Base-by-base conservation (phyloP, 2,888 invertebrate species). In the Synergus umbraculus region DNA sequence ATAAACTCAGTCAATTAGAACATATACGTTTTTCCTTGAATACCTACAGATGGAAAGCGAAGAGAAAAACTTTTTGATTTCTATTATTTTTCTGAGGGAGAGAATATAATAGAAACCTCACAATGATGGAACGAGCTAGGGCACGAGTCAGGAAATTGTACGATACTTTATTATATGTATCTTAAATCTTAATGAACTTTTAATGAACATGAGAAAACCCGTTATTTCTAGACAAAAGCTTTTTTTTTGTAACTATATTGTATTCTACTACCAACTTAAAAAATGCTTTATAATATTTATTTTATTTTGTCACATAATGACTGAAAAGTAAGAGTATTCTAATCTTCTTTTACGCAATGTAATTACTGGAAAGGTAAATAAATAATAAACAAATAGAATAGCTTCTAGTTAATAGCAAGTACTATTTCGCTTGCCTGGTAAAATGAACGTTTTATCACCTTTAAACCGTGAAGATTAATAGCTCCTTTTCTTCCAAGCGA, bases 381-480 rank as follows among this genome's bases (percentile, higher is more conserved):
- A 46, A 67, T 46, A 67, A 10, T 49, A n/a, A 69, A 49, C 15
- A 69, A 69, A 69, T 37, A 54, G 8, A 49, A 69, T 69, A 69
- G 15, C 8, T 44, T 10, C 46, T 10, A 18, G n/a, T 67, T 4
- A 37, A 44, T 9, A 60, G 46, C 15, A 49, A 54, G 22, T 49
- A n/a, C 69, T 69, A 18, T 15, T 69, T 69, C 29, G 46, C 15
- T 69, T 46, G 46, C 29, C 46, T 43, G 49, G 49, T 73, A 73
- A 73, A 73, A 46, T 49, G 69, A 73, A 73, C 69, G 49, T 37
- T 73, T 73, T 73, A 73, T 54, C 69, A 49, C 69, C 69, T 73
- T 73, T 73, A 73, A 73, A 73, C 69, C 69, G 69, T 73, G 49
- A 73, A 73, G 69, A 73, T 73, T 73, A 37, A 73, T 73, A 73